These are phyloP conservation scores for Lindbergichthys nudifrons DNA, from an alignment of 2,797 vertebrate species.

Conservation along the genomic window DNA sequence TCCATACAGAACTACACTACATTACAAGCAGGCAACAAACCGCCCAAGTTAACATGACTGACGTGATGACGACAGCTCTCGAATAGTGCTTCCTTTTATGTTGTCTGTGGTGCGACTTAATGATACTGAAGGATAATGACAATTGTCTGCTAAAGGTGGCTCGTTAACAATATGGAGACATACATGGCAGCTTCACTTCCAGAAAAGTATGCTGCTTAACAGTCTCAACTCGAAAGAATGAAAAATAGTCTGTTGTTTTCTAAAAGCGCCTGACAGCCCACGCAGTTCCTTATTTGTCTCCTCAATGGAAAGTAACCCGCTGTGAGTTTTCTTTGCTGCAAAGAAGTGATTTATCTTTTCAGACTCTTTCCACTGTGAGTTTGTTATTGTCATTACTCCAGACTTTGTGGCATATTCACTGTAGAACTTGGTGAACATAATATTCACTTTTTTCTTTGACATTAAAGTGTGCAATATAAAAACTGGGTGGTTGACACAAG, in stretches of 20 bases:
- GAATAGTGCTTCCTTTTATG: slow-evolving; percentile 32
- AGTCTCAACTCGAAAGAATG: slow-evolving; percentile 9
- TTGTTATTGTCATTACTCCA: background rate
- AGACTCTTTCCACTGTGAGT: background rate
- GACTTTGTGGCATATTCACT: background rate
- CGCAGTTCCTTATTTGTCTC: slow-evolving; percentile 33
- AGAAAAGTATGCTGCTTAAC: slow-evolving; percentile 31
- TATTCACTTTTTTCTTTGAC: background rate
- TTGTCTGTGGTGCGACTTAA: slow-evolving; percentile 44
- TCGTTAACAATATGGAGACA: slow-evolving; percentile 17
- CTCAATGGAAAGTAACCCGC: slow-evolving; percentile 8
- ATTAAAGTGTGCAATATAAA: background rate
- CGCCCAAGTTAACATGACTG: slow-evolving; percentile 27
- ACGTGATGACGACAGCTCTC: slow-evolving; percentile 48
- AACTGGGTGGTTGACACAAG: background rate
- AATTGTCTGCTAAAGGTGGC: slow-evolving; percentile 47
- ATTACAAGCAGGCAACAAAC: background rate
- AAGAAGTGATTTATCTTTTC: background rate
- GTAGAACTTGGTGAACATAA: slow-evolving; percentile 6
- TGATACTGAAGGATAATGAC: slow-evolving; percentile 49
- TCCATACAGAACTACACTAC: slow-evolving; percentile 14
- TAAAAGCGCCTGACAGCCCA: slow-evolving; percentile 27
- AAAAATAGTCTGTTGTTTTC: slow-evolving; percentile 25
- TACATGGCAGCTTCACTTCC: slow-evolving; percentile 16
- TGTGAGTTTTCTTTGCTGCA: slow-evolving; percentile 8